Percentiles rank a stretch among this genome's conserved stretches.
These are phyloP conservation scores for Sylvicola cinctus DNA, from an alignment of 2,888 invertebrate species.

Conservation along the genomic window DNA sequence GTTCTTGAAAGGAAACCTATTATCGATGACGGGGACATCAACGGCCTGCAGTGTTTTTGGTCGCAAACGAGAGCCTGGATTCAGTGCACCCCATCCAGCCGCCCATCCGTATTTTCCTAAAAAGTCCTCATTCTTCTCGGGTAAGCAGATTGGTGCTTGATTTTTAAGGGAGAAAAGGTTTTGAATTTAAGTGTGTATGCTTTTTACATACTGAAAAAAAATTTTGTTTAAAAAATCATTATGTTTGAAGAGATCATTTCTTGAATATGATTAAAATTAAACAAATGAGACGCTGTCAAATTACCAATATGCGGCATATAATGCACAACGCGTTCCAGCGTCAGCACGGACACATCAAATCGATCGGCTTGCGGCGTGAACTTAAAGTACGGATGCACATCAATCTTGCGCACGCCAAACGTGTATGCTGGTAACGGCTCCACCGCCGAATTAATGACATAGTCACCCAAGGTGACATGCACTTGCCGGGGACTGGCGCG, in stretches of 20 bases:
- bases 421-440: conserved; percentile 82
- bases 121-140: conserved; percentile 75
- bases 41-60: conserved; percentile 82
- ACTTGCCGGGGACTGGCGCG: conserved; percentile 78
- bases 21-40: conserved; percentile 84
- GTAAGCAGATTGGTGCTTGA: conserved; percentile 71
- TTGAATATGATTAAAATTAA: background rate
- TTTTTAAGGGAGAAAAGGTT: conserved; percentile 6
- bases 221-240: no score
- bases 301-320: conserved; percentile 69
- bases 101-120: conserved; percentile 82
- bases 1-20: no score
- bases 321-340: conserved; percentile 72
- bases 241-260: no score
- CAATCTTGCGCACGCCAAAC: conserved; percentile 75
- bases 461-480: conserved; percentile 69
- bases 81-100: conserved; percentile 81
- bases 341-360: conserved; percentile 78
- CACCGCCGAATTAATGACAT: conserved; percentile 82
- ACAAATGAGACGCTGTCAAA: conserved; percentile 1
- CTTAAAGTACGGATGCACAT: conserved; percentile 79
- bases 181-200: no score
- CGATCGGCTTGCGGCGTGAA: conserved; percentile 84
- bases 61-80: conserved; percentile 62
- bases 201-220: no score